A percentile compares a stretch with the other conserved stretches of the same genome.
Evolutionary conservation across 2,888 invertebrate species (phyloP).

Genomic region (Cotesia congregata): DNA sequence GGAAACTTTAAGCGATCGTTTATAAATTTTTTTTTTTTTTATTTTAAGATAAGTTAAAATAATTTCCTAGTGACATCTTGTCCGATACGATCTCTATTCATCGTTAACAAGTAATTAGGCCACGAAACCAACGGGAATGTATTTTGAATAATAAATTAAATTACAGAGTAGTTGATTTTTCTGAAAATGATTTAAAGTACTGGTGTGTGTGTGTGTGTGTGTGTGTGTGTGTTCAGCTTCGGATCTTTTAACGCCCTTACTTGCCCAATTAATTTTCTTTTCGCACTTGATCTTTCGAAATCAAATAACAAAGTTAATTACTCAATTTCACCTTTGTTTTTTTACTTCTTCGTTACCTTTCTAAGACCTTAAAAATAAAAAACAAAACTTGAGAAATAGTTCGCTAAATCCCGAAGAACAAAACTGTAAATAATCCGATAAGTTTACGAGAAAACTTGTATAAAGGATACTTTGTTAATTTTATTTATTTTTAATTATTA

Average conservation of each 20-base stretch:
- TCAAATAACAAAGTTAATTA: conserved; percentile 6
- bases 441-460: no score
- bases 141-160: conserved; percentile 33
- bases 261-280: conserved; percentile 16
- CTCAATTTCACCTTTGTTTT: not conserved
- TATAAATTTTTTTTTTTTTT: not conserved
- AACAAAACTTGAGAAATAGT: no score
- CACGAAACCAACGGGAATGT: conserved; percentile 11
- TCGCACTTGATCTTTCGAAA: not conserved
- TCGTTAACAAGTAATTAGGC: conserved; percentile 29
- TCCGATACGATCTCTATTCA: conserved; percentile 21
- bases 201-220: not conserved
- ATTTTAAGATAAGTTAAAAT: conserved; percentile 20
- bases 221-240: not conserved
- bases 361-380: no score
- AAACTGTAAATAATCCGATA: no score
- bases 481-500: no score
- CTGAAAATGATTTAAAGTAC: conserved; percentile 11
- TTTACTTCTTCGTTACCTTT: no score
- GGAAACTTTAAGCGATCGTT: no score
- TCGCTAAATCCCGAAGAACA: no score
- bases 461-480: no score
- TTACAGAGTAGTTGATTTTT: conserved; percentile 5
- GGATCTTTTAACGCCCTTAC: not conserved
- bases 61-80: conserved; percentile 10